phyloP scores from a whole-genome alignment of 2,113 vertebrate genomes.

The Cyanocitta stelleri region DNA sequence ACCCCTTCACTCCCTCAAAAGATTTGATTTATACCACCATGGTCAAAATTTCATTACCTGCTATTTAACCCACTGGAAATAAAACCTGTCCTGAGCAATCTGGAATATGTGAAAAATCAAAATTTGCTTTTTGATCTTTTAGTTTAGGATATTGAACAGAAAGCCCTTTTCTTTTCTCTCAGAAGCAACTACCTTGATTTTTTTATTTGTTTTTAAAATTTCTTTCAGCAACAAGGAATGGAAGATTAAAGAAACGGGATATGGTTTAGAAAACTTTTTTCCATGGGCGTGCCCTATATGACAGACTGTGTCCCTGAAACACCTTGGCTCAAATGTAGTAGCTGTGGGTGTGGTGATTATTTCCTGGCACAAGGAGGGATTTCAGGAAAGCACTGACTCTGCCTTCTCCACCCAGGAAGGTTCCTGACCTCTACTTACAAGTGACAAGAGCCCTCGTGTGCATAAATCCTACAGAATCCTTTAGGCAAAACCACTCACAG shows the following conservation, averaged over 20 bases:
- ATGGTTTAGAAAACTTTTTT: conserved; percentile 45
- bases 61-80: not conserved
- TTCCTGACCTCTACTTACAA: conserved; percentile 62
- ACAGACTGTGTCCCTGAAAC: conserved; percentile 49
- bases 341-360: conserved; percentile 52
- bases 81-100: not conserved
- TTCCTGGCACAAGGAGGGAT: conserved; percentile 63
- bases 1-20: not conserved
- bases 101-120: conserved; percentile 12
- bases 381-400: conserved; percentile 63
- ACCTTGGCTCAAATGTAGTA: conserved; percentile 51
- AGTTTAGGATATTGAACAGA: conserved; percentile 22
- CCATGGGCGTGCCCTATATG: conserved; percentile 22
- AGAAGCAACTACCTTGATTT: not conserved
- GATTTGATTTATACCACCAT: not conserved
- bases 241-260: conserved; percentile 58
- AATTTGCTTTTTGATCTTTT: conserved; percentile 15
- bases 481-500: conserved; percentile 14
- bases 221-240: conserved; percentile 31
- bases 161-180: not conserved
- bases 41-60: not conserved
- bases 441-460: conserved; percentile 20
- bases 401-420: conserved; percentile 53
- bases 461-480: conserved; percentile 24
- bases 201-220: not conserved